Conservation (phyloP, 1,140 invertebrate species). For the Brachionus rubens region DNA sequence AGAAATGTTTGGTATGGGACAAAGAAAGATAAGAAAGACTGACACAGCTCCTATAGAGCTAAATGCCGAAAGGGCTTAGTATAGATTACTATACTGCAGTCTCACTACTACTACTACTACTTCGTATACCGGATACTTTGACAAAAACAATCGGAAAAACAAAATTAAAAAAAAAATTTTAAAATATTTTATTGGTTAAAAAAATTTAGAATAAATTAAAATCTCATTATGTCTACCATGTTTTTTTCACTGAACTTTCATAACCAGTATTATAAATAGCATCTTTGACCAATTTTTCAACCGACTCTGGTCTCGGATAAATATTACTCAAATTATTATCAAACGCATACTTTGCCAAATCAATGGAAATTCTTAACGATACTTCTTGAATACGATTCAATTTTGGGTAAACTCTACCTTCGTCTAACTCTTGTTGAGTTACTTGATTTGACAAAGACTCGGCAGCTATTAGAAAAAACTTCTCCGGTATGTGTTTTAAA, state of each 20-base stretch:
- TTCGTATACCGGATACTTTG: too few relatives aligned
- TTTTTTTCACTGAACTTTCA: neutral
- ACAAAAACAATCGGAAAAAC: too few relatives aligned
- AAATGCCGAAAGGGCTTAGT: too few relatives aligned
- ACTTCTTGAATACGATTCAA: constrained; percentile 75
- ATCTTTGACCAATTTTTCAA: neutral
- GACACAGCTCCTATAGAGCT: too few relatives aligned
- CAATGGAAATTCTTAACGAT: constrained; percentile 65
- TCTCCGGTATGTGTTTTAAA: constrained; percentile 55
- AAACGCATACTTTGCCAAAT: constrained; percentile 48
- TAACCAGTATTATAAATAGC: neutral
- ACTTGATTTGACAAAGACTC: constrained; percentile 75
- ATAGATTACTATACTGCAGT: too few relatives aligned
- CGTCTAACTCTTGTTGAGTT: constrained; percentile 71
- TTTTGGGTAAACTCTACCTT: constrained; percentile 84
- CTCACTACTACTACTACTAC: too few relatives aligned
- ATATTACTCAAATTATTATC: constrained; percentile 68
- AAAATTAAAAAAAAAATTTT: too few relatives aligned
- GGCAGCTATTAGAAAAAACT: constrained; percentile 57
- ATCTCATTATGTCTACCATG: neutral
- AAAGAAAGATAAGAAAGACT: too few relatives aligned
- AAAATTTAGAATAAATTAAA: neutral
- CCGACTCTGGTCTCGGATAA: constrained; percentile 72
- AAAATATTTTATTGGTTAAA: too few relatives aligned
- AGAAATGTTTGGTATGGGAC: too few relatives aligned